phyloP scores from a whole-genome alignment of 2,888 invertebrate genomes.

The Masnerella sp. region DNA sequence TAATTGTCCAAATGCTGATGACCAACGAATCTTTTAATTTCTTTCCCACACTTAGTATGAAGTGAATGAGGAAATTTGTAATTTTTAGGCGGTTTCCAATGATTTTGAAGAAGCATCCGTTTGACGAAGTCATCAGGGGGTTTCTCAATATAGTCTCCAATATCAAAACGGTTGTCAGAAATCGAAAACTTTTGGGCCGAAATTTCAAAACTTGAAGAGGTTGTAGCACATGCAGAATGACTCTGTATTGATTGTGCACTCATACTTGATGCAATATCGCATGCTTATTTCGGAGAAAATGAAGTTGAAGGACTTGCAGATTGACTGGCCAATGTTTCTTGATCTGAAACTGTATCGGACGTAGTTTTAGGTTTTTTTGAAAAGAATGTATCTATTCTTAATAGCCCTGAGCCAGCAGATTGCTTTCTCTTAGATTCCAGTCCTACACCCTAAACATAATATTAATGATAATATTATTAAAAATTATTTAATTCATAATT shows the following conservation, averaged over 20 bases:
- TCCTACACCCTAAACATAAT: too few relatives aligned
- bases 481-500: too few relatives aligned
- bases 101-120: slow-evolving; percentile 4
- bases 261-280: too few relatives aligned
- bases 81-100: slow-evolving; percentile 5
- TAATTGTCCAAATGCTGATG: slow-evolving; percentile 58
- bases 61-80: slow-evolving; percentile 16
- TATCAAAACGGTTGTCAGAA: slow-evolving; percentile 20
- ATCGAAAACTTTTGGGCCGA: too few relatives aligned
- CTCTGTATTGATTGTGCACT: too few relatives aligned
- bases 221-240: too few relatives aligned
- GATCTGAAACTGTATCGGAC: too few relatives aligned
- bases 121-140: slow-evolving; percentile 5
- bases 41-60: slow-evolving; percentile 13
- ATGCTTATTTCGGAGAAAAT: too few relatives aligned
- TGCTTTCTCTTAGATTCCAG: too few relatives aligned
- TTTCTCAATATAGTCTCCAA: slow-evolving; percentile 9
- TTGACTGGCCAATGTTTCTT: background rate
- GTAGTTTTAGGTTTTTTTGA: background rate
- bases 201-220: too few relatives aligned
- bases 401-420: too few relatives aligned
- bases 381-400: slow-evolving; percentile 8
- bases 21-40: slow-evolving; percentile 53
- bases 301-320: background rate
- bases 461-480: too few relatives aligned